Conservation (phyloP, 1,140 invertebrate species). For the Limonius californicus region DNA sequence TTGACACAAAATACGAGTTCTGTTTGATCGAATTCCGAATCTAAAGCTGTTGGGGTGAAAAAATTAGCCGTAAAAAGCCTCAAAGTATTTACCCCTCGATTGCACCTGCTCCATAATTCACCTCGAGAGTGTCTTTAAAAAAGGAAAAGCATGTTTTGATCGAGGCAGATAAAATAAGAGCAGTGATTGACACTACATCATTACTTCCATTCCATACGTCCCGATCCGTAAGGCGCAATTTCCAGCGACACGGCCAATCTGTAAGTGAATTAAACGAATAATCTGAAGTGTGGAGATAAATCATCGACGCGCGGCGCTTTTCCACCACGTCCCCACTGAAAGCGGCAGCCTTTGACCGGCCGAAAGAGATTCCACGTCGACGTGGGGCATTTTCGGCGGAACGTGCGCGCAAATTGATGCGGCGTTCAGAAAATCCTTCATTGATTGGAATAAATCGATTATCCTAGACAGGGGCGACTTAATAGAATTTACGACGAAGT, state of each 20-base stretch:
- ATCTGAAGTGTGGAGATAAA: not conserved
- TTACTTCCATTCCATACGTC: not conserved
- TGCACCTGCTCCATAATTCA: too few relatives aligned
- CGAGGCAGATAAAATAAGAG: not conserved
- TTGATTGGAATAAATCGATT: conserved; percentile 1
- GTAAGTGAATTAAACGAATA: conserved; percentile 1
- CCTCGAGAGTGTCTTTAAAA: too few relatives aligned
- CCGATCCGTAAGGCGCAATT: not conserved
- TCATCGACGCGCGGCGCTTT: not conserved
- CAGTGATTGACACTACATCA: not conserved
- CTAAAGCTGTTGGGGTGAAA: too few relatives aligned
- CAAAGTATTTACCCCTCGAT: too few relatives aligned
- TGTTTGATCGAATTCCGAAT: too few relatives aligned
- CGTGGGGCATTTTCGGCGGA: not conserved
- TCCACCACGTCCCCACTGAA: not conserved
- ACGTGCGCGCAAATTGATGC: not conserved
- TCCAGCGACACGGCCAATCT: not conserved
- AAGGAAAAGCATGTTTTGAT: not conserved
- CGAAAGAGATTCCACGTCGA: not conserved
- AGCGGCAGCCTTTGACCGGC: not conserved
- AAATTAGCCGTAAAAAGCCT: too few relatives aligned
- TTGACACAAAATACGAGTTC: too few relatives aligned
- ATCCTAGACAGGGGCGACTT: conserved; percentile 1
- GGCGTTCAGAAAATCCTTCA: not conserved
- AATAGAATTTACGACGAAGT: not conserved